Conservation (phyloP, 1,140 invertebrate genomes). For the Macrotrachela quadricornifera region DNA sequence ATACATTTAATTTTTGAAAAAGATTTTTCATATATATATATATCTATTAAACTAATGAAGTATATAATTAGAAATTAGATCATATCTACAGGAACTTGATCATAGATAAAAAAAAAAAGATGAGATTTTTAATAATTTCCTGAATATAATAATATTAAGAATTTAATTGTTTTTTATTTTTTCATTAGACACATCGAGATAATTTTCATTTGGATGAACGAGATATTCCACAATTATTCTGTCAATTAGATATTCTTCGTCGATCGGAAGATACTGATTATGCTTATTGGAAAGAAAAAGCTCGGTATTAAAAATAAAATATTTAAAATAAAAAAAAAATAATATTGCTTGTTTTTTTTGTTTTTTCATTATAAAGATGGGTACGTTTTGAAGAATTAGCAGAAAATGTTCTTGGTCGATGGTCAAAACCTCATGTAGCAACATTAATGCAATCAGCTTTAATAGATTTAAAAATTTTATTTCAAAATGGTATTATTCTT, state of each 20-base stretch:
- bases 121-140: too few relatives aligned
- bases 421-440: constrained; percentile 81
- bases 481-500: background rate
- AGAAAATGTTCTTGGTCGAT: constrained; percentile 72
- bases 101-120: too few relatives aligned
- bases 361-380: constrained; percentile 40
- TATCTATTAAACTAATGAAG: too few relatives aligned
- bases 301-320: background rate
- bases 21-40: too few relatives aligned
- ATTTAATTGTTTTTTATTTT: too few relatives aligned
- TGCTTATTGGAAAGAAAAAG: background rate
- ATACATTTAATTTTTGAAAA: too few relatives aligned
- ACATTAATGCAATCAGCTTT: constrained; percentile 43
- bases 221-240: background rate
- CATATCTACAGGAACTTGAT: too few relatives aligned
- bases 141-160: too few relatives aligned
- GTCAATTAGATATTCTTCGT: background rate
- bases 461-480: background rate
- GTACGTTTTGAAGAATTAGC: constrained; percentile 86
- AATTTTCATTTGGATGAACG: too few relatives aligned
- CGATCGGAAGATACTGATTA: background rate
- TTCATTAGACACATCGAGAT: too few relatives aligned
- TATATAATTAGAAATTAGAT: too few relatives aligned
- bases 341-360: background rate
- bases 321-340: background rate